Base-by-base conservation (phyloP, 64 coral and sea anemone species). In the Stichodactyla helianthus region DNA sequence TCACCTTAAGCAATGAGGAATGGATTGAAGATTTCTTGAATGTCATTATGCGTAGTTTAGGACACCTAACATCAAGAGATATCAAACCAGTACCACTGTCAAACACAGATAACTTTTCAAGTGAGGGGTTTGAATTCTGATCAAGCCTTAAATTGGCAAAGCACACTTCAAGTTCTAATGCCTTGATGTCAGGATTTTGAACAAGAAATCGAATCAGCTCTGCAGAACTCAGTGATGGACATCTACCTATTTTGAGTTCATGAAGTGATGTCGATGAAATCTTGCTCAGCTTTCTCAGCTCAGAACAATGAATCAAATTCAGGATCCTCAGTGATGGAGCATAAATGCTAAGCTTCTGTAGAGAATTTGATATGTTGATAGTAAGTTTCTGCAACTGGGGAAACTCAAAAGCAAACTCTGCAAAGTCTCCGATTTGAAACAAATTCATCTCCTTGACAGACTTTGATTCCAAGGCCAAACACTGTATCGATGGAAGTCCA, bases 161-260 rank as follows among this genome's bases (percentile, higher is more conserved):
- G 11, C 82, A 62, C 18, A 93, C 67, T 44, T 91, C 91, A 78
- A 97, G 82, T 18, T 82, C 78, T 82, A 97, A 20, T n/a, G 50
- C 58, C 52, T 93, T 97, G 54, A 97, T 89, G 51, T 97, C 95
- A 82, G 95, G 89, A 71, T 97, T 97, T 77, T 88, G 90, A 31
- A 91, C 86, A 84, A 97, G 84, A 86, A 97, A 93, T 71, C 85
- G 71, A 7, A 93, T 67, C 28, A 97, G 77, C 79, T 93, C 89
- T 71, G 77, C 86, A 50, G 80, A 91, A 56, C 77, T 55, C 23
- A 97, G 58, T 18, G 92, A 60, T 56, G 92, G 82, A 54, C 95
- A 97, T 55, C 87, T 89, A 78, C 88, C 61, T n/a, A 97, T 51
- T 86, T 82, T 82, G 11, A 93, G 57, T 27, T 97, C 88, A 84